phyloP scores from a whole-genome alignment of 2,888 invertebrate species.

The Drosophila sordidula region DNA sequence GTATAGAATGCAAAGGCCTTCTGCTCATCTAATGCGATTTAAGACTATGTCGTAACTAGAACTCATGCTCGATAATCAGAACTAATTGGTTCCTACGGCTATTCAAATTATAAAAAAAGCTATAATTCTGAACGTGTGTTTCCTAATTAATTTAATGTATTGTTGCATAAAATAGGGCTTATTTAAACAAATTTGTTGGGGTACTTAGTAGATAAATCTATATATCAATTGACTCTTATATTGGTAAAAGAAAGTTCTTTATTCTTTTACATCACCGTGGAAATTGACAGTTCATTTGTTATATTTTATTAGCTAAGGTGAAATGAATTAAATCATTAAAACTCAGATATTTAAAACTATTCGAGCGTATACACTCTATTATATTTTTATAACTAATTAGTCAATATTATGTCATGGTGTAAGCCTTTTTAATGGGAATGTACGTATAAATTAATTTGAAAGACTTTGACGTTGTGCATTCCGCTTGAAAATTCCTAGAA shows the following conservation, averaged over 20 bases:
- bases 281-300: not conserved
- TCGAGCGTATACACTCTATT: not conserved
- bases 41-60: not conserved
- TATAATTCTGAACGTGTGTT: too few species aligned
- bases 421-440: slow-evolving; percentile 1
- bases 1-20: too few species aligned
- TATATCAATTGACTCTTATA: too few species aligned
- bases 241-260: too few species aligned
- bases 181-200: not conserved
- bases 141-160: not conserved
- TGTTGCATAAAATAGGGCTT: too few species aligned
- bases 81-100: too few species aligned
- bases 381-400: not conserved
- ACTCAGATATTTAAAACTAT: not conserved
- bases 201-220: too few species aligned
- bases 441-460: slow-evolving; percentile 8
- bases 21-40: not conserved
- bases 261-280: too few species aligned
- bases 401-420: not conserved
- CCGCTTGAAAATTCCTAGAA: slow-evolving; percentile 1
- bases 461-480: not conserved
- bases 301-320: not conserved
- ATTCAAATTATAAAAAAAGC: too few species aligned
- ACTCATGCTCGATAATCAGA: not conserved
- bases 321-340: not conserved